Base-by-base conservation (phyloP, 1,140 invertebrate genomes). In the Aradophagus sp. region DNA sequence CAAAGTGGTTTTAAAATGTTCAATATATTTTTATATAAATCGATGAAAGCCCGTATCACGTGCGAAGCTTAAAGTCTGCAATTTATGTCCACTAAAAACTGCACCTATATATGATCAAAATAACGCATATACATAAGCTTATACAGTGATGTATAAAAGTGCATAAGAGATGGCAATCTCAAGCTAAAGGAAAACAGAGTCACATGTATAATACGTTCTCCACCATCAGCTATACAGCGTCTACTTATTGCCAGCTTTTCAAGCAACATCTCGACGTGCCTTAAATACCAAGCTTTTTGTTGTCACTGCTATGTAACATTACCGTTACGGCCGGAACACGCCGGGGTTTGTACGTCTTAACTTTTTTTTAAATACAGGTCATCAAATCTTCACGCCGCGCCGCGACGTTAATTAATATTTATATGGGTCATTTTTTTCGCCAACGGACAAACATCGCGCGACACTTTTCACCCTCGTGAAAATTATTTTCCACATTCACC, bases 91-190 rank as follows among this genome's bases (percentile, higher is more conserved):
- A 12, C 17, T 50, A 63, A 63, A 65, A 53, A 31, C 16, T 17
- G 5, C 17, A 35, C 41, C 26, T 23, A 23, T 41, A 31, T 55
- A 38, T 56, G 50, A 65, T 65, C 50, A 66, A 66, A 66, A 66
- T 66, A 56, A 56, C 62, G 56, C 44, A 55, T 55, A 55, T 65
- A 65, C 42, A 42, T 41, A 56, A 56, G 62, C 62, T 47, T 50
- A 32, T 39, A 56, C 44, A 42, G 45, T 72, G 74, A 77, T 74
- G 74, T 66, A 83, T 82, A 83, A 85, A 84, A 83, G 82, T 82
- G 80, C 80, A 84, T 79, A 82, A 83, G 79, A 85, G 82, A 82
- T 83, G 75, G 75, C 81, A 81, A 84, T 83, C 80, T 78, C 68
- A 45, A 63, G 72, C 75, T 58, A 61, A 76, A 75, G 74, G 50